Base-by-base conservation (phyloP, 2,113 vertebrate genomes). In the Cromileptes altivelis region DNA sequence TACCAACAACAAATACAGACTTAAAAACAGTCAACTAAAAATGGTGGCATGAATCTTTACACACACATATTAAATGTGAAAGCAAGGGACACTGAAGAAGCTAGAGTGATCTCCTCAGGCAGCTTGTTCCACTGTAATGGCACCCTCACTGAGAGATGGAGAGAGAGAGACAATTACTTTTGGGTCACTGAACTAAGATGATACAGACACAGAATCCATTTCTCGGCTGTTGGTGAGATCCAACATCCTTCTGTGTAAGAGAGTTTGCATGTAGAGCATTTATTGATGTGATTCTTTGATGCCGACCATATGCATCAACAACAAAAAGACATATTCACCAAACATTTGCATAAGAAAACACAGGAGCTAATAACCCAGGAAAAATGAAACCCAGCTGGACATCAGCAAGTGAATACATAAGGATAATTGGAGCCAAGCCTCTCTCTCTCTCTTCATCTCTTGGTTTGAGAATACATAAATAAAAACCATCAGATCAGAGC, bases 111-210 rank as follows among this genome's bases (percentile, higher is more conserved):
- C 79, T 81, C 85, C 78, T 27, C 25, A 60, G 85, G 87, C 86
- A 85, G 85, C 70, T 64, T 89, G 60, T 70, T 86, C 70, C 68
- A 52, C 27, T 79, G 63, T 70, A 81, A 69, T 78, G 71, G 65
- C 62, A 33, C 56, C 69, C 25, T 84, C 23, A 49, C 80, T 52
- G 61, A 82, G 81, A 85, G 80, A 85, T 79, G 56, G 52, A 82
- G 69, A 82, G 68, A 82, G 68, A 82, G 70, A 80, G 27, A 73
- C 52, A 42, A 79, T 91, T 89, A 87, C 53, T 69, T 83, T 55
- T 78, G 81, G 90, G 85, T 92, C 88, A 80, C 64, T 90, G 75
- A 84, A 79, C 86, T 64, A 60, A 86, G 64, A 89, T 84, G 79
- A 85, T 87, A 57, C 68, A 73, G 63, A 77, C 47, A 78, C 50